Evolutionary conservation across 2,888 invertebrate genomes (phyloP).

Genomic region (Caenorhabditis plicata): DNA sequence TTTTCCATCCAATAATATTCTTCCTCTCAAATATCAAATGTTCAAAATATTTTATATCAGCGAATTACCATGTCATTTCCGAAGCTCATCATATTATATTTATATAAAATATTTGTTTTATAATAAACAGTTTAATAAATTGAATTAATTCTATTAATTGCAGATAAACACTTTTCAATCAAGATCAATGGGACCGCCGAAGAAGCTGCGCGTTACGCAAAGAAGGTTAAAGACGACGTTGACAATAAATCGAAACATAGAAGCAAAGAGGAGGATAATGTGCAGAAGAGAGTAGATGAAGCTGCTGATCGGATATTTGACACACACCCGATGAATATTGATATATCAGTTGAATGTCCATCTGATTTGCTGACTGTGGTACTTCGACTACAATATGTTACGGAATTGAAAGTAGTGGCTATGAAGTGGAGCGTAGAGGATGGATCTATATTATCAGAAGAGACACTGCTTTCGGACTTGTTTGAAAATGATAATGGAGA

Average conservation of each 20-base stretch:
- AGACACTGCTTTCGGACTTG: slow-evolving; percentile 34
- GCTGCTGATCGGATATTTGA: slow-evolving; percentile 10
- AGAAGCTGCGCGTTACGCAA: background rate
- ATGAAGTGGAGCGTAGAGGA: slow-evolving; percentile 21
- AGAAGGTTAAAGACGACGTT: slow-evolving; percentile 4
- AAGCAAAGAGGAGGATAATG: slow-evolving; percentile 17
- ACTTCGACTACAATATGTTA: slow-evolving; percentile 21
- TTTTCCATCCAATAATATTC: too few species aligned
- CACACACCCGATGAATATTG: slow-evolving; percentile 23
- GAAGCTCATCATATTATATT: too few species aligned
- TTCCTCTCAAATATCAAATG: too few species aligned
- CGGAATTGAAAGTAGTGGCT: slow-evolving; percentile 25
- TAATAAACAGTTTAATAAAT: too few species aligned
- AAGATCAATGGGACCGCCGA: slow-evolving; percentile 10
- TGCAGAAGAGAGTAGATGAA: slow-evolving; percentile 10
- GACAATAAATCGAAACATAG: too few species aligned
- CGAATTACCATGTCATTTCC: too few species aligned
- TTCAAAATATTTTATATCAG: too few species aligned
- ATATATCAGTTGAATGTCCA: slow-evolving; percentile 11
- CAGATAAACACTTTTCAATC: slow-evolving; percentile 21
- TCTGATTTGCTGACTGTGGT: slow-evolving; percentile 17
- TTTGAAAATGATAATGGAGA: slow-evolving; percentile 32
- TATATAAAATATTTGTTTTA: too few species aligned
- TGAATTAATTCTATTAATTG: too few species aligned
- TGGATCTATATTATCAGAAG: slow-evolving; percentile 7